A percentile compares a stretch with the other conserved stretches of the same genome.
Conservation (phyloP, 2,797 vertebrate genomes). For the Cercopithecus mitis region DNA sequence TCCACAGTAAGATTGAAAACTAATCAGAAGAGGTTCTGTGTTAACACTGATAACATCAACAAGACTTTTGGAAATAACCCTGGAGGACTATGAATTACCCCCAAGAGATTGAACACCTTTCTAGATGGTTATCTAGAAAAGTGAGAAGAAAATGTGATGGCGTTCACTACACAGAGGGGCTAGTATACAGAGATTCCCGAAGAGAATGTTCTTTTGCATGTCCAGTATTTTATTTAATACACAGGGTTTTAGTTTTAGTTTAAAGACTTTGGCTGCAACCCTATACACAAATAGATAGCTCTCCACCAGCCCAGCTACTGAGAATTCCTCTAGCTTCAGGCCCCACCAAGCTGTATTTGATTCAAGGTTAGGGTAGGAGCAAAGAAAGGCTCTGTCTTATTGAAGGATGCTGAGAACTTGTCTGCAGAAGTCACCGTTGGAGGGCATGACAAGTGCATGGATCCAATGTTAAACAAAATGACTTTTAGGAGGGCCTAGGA, state of each 20-base stretch:
- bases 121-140: neutral
- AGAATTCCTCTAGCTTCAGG: neutral
- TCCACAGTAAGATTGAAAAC: neutral
- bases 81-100: neutral
- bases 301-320: neutral
- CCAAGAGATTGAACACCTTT: neutral
- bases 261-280: neutral
- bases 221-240: neutral
- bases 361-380: neutral
- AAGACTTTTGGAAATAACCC: neutral
- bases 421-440: neutral
- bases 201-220: constrained; percentile 32
- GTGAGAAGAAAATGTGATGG: neutral
- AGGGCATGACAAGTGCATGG: neutral
- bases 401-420: neutral
- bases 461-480: neutral
- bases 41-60: neutral
- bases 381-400: neutral
- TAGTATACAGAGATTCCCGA: neutral
- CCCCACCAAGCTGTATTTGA: neutral
- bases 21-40: neutral
- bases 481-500: neutral
- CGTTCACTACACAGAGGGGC: neutral
- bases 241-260: neutral
- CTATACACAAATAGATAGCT: neutral